Percentiles rank a stretch among this genome's conserved stretches.
These are phyloP conservation scores for Agrilus biguttatus DNA, from an alignment of 2,888 invertebrate species.

Conservation along the genomic window DNA sequence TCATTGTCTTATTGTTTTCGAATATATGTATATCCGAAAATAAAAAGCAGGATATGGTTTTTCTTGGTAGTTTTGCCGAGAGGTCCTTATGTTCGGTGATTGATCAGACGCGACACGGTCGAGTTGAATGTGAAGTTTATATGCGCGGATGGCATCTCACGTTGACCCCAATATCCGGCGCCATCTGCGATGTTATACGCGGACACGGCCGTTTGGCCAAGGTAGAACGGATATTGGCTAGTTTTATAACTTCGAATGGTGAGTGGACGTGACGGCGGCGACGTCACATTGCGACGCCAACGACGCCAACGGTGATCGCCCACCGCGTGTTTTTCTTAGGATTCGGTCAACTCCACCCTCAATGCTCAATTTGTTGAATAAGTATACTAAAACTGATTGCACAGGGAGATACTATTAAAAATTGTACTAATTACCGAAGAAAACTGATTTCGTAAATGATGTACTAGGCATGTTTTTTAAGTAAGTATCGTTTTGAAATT, in stretches of 20 bases:
- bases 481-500: too few species aligned
- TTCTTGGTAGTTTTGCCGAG: too few species aligned
- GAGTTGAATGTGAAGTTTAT: constrained; percentile 16
- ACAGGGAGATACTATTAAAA: too few species aligned
- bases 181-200: constrained; percentile 23
- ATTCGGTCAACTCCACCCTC: constrained; percentile 10
- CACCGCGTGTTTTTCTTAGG: constrained; percentile 20
- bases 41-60: too few species aligned
- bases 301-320: constrained; percentile 3
- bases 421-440: too few species aligned
- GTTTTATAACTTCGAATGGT: constrained; percentile 32
- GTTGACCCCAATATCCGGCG: constrained; percentile 14
- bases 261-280: constrained; percentile 23
- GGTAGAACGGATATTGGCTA: constrained; percentile 32
- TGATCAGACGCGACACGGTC: constrained; percentile 16
- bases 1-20: too few species aligned
- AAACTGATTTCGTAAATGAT: too few species aligned
- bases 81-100: constrained; percentile 8
- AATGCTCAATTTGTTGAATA: too few species aligned
- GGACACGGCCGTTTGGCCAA: constrained; percentile 14
- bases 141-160: constrained; percentile 12
- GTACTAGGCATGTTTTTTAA: too few species aligned
- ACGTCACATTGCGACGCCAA: too few species aligned
- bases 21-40: too few species aligned
- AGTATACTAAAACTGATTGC: too few species aligned